These are phyloP conservation scores for Hypomesus transpacificus DNA, from an alignment of 2,113 vertebrate species.

Conservation along the genomic window DNA sequence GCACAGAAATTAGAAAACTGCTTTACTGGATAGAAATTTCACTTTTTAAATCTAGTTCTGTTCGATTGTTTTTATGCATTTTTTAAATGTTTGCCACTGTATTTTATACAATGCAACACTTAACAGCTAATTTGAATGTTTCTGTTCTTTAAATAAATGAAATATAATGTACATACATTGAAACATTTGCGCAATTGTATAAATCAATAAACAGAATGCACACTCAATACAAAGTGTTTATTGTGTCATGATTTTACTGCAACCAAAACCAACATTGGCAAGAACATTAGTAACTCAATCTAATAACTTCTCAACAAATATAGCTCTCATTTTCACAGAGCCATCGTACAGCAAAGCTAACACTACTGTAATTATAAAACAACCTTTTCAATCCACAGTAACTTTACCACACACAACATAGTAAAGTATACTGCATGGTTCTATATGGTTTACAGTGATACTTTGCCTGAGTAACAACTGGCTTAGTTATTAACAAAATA, in stretches of 20 bases:
- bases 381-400: too few relatives aligned
- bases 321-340: too few relatives aligned
- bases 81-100: constrained; percentile 77
- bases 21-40: constrained; percentile 67
- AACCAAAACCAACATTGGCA: background rate
- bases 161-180: constrained; percentile 61
- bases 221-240: constrained; percentile 46
- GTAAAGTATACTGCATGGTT: too few relatives aligned
- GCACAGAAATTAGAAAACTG: constrained; percentile 69
- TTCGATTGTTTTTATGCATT: constrained; percentile 77
- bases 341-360: too few relatives aligned
- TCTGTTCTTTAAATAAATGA: constrained; percentile 70
- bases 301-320: too few relatives aligned
- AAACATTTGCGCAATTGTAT: constrained; percentile 49
- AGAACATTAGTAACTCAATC: too few relatives aligned
- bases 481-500: too few relatives aligned
- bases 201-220: constrained; percentile 62
- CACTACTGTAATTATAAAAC: too few relatives aligned
- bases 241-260: constrained; percentile 26
- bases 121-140: constrained; percentile 83
- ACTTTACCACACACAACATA: too few relatives aligned
- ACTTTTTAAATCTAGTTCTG: constrained; percentile 74
- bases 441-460: constrained; percentile 22
- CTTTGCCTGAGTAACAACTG: constrained; percentile 23
- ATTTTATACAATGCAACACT: constrained; percentile 86